Evolutionary conservation across 2,888 invertebrate genomes (phyloP).

Genomic region (Pherbina coryleti): DNA sequence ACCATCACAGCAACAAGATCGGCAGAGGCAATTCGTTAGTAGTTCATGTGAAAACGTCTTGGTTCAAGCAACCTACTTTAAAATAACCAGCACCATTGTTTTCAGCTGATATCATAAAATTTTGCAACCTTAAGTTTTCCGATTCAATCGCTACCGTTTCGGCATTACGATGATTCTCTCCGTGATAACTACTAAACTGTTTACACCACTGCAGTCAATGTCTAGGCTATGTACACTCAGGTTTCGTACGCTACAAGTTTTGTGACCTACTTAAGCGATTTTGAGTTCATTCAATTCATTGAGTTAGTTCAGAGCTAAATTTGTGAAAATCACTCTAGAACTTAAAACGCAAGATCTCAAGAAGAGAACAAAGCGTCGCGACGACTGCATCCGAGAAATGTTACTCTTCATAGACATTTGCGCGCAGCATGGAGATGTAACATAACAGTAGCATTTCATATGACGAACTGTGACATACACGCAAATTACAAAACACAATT

Average conservation of each 20-base stretch:
- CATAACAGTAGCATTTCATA: conserved; percentile 1
- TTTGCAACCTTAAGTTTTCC: not conserved
- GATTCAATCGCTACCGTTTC: conserved; percentile 28
- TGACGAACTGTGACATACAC: conserved; percentile 17
- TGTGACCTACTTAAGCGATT: conserved; percentile 26
- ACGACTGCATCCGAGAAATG: not conserved
- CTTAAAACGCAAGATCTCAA: not conserved
- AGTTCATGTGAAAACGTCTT: conserved; percentile 22
- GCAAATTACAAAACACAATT: not conserved
- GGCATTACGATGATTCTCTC: not conserved
- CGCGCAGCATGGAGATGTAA: not conserved
- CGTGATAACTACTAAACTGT: conserved; percentile 28
- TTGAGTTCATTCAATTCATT: not conserved
- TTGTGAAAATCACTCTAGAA: conserved; percentile 13
- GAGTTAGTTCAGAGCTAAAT: not conserved
- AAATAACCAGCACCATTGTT: too few relatives aligned
- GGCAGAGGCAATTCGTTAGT: conserved; percentile 16
- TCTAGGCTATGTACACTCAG: not conserved
- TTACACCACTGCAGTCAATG: not conserved
- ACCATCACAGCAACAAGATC: conserved; percentile 40
- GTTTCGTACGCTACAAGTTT: conserved; percentile 1
- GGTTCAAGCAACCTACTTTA: not conserved
- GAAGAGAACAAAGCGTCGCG: not conserved
- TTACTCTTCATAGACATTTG: not conserved
- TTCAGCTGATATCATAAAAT: too few relatives aligned